Evolutionary conservation across 2,888 invertebrate species (phyloP).

Genomic region (Oscheius sp.): DNA sequence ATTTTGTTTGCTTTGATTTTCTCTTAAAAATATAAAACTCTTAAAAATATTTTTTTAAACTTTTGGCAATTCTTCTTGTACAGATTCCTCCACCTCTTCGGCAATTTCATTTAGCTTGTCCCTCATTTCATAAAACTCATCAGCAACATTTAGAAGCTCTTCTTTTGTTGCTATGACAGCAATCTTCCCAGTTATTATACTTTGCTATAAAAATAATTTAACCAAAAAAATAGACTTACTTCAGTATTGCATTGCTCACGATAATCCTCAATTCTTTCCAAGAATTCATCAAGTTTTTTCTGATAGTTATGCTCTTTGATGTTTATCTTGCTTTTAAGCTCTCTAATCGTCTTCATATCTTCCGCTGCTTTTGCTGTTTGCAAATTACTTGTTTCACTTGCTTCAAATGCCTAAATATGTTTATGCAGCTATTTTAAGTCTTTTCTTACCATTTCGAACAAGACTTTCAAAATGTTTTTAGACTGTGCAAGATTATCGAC

Average conservation of each 20-base stretch:
- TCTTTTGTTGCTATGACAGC: not conserved
- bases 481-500: not conserved
- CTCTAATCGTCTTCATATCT: not conserved
- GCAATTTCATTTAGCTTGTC: not conserved
- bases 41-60: too few relatives aligned
- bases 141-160: not conserved
- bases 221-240: not conserved
- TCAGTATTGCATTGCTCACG: not conserved
- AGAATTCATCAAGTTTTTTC: not conserved
- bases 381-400: not conserved
- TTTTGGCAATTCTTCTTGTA: not conserved
- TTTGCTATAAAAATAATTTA: not conserved
- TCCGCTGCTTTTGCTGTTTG: not conserved
- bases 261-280: not conserved
- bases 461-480: not conserved
- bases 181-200: not conserved
- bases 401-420: not conserved
- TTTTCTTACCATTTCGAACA: slow-evolving; percentile 1
- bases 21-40: slow-evolving; percentile 2
- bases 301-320: not conserved
- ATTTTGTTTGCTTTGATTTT: not conserved
- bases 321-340: not conserved
- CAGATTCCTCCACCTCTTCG: not conserved
- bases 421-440: not conserved
- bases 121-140: not conserved